Conservation (phyloP, 2,113 vertebrate species). For the Sinosuthora webbiana region DNA sequence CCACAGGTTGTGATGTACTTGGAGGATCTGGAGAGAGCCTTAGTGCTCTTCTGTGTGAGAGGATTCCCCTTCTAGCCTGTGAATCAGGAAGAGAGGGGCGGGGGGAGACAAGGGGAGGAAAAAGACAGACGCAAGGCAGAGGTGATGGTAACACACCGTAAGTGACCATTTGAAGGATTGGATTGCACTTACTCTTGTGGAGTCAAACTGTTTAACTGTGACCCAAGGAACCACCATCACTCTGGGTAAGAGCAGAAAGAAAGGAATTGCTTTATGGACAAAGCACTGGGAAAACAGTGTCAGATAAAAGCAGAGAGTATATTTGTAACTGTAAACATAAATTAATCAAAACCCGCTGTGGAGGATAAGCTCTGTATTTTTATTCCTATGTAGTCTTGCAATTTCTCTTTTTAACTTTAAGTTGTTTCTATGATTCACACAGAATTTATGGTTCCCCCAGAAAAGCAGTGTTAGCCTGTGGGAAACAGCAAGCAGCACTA, state of each 20-base stretch:
- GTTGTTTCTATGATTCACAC: not conserved
- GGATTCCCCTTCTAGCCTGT: not conserved
- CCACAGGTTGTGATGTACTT: not conserved
- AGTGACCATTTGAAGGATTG: not conserved
- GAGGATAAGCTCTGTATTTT: not conserved
- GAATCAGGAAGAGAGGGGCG: rapidly evolving
- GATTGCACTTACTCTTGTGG: not conserved
- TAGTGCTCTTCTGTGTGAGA: not conserved
- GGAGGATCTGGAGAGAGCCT: not conserved
- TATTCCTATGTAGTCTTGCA: not conserved
- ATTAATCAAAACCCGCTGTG: not conserved
- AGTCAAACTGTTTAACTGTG: not conserved
- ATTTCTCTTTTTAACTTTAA: not conserved
- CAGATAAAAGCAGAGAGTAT: not conserved
- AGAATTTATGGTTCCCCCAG: not conserved
- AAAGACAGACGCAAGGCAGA: not conserved
- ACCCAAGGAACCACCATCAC: not conserved
- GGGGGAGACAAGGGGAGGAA: not conserved
- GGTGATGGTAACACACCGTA: not conserved
- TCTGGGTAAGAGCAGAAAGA: not conserved
- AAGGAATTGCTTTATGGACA: not conserved
- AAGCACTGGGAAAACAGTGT: not conserved
- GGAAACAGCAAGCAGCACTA: not conserved
- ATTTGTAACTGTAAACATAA: not conserved
- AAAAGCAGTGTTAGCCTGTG: not conserved